Conservation (phyloP, 2,888 invertebrate genomes). For the Prostheceraeus crozeri region DNA sequence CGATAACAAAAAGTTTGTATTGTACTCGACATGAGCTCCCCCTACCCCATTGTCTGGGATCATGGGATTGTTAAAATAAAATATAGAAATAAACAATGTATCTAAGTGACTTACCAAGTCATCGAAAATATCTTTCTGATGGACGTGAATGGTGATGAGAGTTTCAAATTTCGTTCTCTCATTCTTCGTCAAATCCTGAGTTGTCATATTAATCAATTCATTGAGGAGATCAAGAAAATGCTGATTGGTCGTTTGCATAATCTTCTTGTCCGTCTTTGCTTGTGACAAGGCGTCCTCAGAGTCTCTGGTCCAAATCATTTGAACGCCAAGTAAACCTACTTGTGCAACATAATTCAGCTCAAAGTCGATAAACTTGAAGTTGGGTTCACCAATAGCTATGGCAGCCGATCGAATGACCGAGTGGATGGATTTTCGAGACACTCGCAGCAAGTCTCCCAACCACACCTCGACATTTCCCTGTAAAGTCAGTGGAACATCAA, state of each 20-base stretch:
- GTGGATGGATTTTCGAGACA: constrained; percentile 79
- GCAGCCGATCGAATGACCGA: constrained; percentile 78
- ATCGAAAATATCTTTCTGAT: constrained; percentile 93
- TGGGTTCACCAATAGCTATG: constrained; percentile 72
- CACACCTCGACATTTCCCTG: constrained; percentile 73
- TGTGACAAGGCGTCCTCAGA: constrained; percentile 79
- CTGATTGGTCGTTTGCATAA: constrained; percentile 88
- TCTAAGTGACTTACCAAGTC: constrained; percentile 80
- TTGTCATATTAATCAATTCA: constrained; percentile 86
- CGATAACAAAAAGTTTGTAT: too few species aligned
- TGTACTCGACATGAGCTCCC: too few species aligned
- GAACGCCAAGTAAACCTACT: constrained; percentile 80
- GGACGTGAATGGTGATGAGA: constrained; percentile 89
- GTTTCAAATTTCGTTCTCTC: constrained; percentile 92
- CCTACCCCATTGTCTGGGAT: too few species aligned
- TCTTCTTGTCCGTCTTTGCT: constrained; percentile 82
- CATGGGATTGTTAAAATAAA: too few species aligned
- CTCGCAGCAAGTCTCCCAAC: constrained; percentile 78
- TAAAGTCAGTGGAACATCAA: constrained; percentile 1
- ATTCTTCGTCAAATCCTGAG: constrained; percentile 77
- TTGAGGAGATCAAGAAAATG: constrained; percentile 84
- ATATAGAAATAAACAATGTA: too few species aligned
- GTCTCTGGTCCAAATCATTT: constrained; percentile 94
- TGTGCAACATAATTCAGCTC: constrained; percentile 89
- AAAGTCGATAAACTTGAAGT: constrained; percentile 75